Conservation (phyloP, 2,888 invertebrate genomes). For the Mythimna loreyi region DNA sequence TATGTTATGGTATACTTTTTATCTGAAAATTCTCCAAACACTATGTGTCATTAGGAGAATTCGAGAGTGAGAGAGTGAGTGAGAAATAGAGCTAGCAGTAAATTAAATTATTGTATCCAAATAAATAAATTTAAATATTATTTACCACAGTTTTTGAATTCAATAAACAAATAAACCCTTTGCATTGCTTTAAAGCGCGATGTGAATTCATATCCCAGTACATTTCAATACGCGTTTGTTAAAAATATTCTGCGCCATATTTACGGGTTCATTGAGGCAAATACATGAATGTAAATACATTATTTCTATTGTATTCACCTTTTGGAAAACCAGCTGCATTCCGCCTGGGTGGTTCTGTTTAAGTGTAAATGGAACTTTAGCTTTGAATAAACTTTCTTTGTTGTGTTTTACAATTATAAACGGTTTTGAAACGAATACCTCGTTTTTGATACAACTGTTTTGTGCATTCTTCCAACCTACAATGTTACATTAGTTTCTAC, state of each 20-base stretch:
- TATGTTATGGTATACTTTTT: too few species aligned
- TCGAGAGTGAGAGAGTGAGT: too few species aligned
- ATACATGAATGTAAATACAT: slow-evolving; percentile 27
- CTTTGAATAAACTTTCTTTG: slow-evolving; percentile 7
- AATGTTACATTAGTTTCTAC: not conserved
- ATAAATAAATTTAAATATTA: too few species aligned
- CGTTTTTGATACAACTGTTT: not conserved
- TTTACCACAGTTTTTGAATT: not conserved
- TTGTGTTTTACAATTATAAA: slow-evolving; percentile 8
- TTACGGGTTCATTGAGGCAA: slow-evolving; percentile 45
- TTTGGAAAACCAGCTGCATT: slow-evolving; percentile 46
- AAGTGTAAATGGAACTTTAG: slow-evolving; percentile 15
- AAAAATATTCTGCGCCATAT: slow-evolving; percentile 46
- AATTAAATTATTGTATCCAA: too few species aligned
- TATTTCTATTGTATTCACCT: slow-evolving; percentile 40
- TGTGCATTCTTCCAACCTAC: not conserved
- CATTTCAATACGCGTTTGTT: slow-evolving; percentile 41
- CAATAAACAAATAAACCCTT: not conserved
- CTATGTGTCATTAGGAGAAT: too few species aligned
- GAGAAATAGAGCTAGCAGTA: too few species aligned
- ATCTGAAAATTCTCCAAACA: too few species aligned
- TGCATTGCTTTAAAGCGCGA: not conserved
- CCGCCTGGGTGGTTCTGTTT: slow-evolving; percentile 37
- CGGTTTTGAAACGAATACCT: not conserved
- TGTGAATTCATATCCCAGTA: slow-evolving; percentile 21